These are phyloP conservation scores for Stercorarius parasiticus DNA, from an alignment of 2,113 vertebrate species.

Conservation along the genomic window DNA sequence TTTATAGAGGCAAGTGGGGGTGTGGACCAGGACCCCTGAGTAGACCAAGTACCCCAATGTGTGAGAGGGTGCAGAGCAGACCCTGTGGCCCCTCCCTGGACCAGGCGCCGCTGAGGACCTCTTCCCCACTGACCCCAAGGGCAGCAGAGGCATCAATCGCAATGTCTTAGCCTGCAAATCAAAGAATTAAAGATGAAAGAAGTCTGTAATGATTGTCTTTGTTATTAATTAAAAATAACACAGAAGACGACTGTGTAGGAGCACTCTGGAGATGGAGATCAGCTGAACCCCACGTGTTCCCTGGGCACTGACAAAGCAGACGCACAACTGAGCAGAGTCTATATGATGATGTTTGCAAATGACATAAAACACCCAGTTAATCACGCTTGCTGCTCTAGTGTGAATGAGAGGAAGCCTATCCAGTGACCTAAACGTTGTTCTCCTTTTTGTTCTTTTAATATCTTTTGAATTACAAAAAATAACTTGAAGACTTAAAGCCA, in stretches of 20 bases:
- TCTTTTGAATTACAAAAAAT: not conserved
- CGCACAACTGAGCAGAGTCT: not conserved
- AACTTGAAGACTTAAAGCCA: not conserved
- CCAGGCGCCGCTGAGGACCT: too few relatives aligned
- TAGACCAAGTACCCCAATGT: not conserved
- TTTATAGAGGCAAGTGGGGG: not conserved
- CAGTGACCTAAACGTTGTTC: not conserved
- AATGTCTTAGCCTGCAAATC: not conserved
- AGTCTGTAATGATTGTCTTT: not conserved
- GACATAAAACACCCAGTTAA: conserved; percentile 24
- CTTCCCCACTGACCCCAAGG: fast-evolving
- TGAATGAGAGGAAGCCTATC: not conserved
- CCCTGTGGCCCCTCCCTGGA: not conserved
- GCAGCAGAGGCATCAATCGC: not conserved
- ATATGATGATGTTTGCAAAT: conserved; percentile 12
- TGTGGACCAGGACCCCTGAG: not conserved
- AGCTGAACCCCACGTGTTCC: not conserved
- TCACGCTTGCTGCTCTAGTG: not conserved
- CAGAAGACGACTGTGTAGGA: not conserved
- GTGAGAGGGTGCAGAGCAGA: not conserved
- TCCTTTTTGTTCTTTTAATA: not conserved
- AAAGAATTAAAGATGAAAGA: not conserved
- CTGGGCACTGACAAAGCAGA: not conserved
- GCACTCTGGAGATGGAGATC: not conserved
- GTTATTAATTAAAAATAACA: conserved; percentile 17